Evolutionary conservation across 2,888 invertebrate species (phyloP), one percentile per base, ranked within the genome.

Genomic region (Lydus trimaculatus): DNA sequence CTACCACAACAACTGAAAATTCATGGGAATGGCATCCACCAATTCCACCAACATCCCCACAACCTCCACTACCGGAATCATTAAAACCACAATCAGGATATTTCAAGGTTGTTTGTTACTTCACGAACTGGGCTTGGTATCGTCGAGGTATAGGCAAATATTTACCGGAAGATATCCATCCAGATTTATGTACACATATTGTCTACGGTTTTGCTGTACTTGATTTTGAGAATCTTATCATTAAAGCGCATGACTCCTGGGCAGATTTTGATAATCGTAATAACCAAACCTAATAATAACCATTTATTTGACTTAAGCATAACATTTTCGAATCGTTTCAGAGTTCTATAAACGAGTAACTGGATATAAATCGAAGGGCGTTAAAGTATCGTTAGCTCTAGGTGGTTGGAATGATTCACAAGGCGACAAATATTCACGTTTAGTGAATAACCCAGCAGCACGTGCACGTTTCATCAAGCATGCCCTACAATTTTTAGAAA

Each of bases 401-500:
- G 98, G 97, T n/a, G 97, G 97, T 2, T 97, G 97, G 97, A 97
- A 96, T 81, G 96, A 97, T 84, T 97, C 96, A 0, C 92, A 91
- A 39, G 95, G 95, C 0, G 95, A 95, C 81, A 96, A 96, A 81
- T 96, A 96, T 84, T 95, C 95, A 28, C 89, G 92, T 69, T 84
- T 96, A 25, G 96, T 95, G 0, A 93, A 95, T 78, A 92, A 89
- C 81, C 91, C 94, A 0, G 83, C 88, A 1, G 91, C 94, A 0
- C 88, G 96, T 63, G 87, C 88, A 0, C 89, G 90, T 72, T 97
- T 96, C 79, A 90, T 95, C 9, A 87, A 88, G 6, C 92, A 96
- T 76, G 91, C 91, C 0, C 79, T 96, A 0, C 87, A 90, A 72
- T 96, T 96, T 81, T 85, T 96, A 59, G 90, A 92, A 72, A 92